Conservation (phyloP, 92 coral and sea anemone genomes). For the Siderastrea siderea region DNA sequence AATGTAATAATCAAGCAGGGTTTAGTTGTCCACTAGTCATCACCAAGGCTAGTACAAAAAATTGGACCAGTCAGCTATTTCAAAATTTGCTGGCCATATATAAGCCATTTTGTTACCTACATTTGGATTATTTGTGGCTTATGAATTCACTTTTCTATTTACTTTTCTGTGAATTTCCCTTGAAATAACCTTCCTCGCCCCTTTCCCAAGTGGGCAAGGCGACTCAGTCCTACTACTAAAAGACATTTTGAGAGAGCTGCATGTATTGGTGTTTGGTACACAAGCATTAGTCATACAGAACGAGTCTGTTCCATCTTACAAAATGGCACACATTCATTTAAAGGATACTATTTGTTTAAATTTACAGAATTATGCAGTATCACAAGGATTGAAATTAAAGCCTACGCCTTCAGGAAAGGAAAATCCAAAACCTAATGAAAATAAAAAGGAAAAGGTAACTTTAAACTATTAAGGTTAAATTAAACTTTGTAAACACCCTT, state of each 20-base stretch:
- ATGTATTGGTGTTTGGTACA: too few species aligned
- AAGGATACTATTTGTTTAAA: background rate
- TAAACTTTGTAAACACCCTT: background rate
- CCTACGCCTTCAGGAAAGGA: constrained; percentile 27
- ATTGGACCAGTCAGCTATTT: too few species aligned
- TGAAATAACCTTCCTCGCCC: too few species aligned
- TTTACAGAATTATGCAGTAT: constrained; percentile 39
- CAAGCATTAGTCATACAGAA: background rate
- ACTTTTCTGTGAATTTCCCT: too few species aligned
- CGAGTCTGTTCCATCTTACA: background rate
- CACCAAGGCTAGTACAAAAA: too few species aligned
- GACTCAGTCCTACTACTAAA: too few species aligned
- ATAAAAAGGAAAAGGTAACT: constrained; percentile 46
- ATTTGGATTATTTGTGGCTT: too few species aligned
- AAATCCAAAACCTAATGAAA: constrained; percentile 30
- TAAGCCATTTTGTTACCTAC: too few species aligned
- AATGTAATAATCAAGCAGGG: background rate
- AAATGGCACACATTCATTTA: background rate
- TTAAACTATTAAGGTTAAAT: background rate
- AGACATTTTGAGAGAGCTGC: too few species aligned
- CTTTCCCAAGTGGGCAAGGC: too few species aligned
- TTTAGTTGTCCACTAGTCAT: background rate
- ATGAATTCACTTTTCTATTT: too few species aligned
- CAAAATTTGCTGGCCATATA: too few species aligned
- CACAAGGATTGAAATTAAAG: constrained; percentile 28